Evolutionary conservation across 2,113 vertebrate genomes (phyloP), one percentile per base, ranked within the genome.

Genomic region (Danio rerio): DNA sequence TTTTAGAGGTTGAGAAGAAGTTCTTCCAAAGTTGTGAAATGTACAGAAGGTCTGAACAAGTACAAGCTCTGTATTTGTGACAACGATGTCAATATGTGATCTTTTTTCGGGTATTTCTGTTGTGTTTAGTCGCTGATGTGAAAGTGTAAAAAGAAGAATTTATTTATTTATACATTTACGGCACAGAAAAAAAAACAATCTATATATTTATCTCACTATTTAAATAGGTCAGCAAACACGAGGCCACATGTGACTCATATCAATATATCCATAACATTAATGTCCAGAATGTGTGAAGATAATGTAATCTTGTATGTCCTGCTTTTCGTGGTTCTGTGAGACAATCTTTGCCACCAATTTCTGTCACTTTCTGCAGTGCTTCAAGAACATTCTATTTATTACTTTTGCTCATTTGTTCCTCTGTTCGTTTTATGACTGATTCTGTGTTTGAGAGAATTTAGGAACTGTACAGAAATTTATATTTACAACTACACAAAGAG

Each of bases 161-260:
- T 87, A 82, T 86, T 80, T 88, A 86, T 86, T 85, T 88, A 83
- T 74, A 85, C 45, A 58, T 81, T 31, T 84, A 84, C 70, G 72
- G 43, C 71, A 79, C 53, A 88, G 52, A 84, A 82, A 56, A 79
- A 13, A 20, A 40, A 47, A 7, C 45, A 12, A 74, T 58, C 16
- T 15, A 74, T 86, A 80, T 83, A 86, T 86, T 81, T 88, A 84
- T 86, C 77, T 81, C 84, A 81, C 84, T 82, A 81, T 84, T 86
- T 86, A 77, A 83, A 21, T 56, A 53, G 43, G 74, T 47, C 47
- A 12, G 55, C 66, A 74, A 61, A 52, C 66, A 69, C 43, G 31
- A 65, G n/a, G 62, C 47, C 40, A 62, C 68, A 42, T 5, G 61
- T 75, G 63, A 68, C 53, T 45, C 42, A 80, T 56, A 58, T 84